Percentiles rank a stretch among this genome's conserved stretches.
phyloP scores from a whole-genome alignment of 2,113 vertebrate genomes.

The Gobio gobio region DNA sequence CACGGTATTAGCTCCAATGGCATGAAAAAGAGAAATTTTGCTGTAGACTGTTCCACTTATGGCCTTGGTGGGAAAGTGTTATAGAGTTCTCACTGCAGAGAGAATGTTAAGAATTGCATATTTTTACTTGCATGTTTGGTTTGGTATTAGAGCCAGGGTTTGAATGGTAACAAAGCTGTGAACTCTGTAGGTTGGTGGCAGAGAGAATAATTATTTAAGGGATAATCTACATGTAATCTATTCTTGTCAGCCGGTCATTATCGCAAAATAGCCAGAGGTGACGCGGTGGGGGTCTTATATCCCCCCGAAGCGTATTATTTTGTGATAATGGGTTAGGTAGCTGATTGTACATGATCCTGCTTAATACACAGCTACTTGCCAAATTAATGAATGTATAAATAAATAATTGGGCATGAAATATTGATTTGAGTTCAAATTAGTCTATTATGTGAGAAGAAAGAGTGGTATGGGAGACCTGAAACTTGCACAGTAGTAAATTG shows the following conservation, averaged over 20 bases:
- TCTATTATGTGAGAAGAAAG: neutral
- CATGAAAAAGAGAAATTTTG: neutral
- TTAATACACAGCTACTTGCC: neutral
- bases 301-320: neutral
- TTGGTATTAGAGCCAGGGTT: neutral
- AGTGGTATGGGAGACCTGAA: neutral
- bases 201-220: neutral
- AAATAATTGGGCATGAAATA: neutral
- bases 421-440: neutral
- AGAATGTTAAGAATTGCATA: neutral
- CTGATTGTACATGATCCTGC: neutral
- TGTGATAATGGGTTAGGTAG: neutral
- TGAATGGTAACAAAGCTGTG: neutral
- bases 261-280: neutral
- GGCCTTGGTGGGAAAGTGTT: neutral
- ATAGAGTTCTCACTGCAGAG: neutral
- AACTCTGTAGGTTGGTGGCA: neutral
- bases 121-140: neutral
- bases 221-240: neutral
- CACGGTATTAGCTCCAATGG: conserved; percentile 24
- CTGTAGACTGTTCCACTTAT: conserved; percentile 4
- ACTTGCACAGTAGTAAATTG: neutral
- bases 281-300: neutral
- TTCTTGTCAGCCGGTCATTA: neutral
- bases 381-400: conserved; percentile 2